Base-by-base conservation (phyloP, 2,888 invertebrate species). In the Melipona bicolor region DNA sequence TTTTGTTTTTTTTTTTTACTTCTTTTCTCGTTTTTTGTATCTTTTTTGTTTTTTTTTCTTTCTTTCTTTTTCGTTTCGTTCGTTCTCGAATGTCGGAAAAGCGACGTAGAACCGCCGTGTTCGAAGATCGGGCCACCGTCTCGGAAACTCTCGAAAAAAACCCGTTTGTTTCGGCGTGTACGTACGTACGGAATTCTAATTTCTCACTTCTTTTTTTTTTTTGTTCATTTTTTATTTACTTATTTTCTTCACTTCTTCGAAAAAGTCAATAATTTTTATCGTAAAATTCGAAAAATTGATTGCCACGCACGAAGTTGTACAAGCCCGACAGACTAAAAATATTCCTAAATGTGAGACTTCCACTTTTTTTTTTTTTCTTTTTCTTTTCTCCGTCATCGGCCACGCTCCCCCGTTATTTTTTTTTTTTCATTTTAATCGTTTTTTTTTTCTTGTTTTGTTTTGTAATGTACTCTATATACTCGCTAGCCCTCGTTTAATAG, bases 401-500 rank as follows among this genome's bases (percentile, higher is more conserved):
- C 69, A 59, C 75, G 69, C 61, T 78, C 67, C 54, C 79, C 72
- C 67, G 4, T 43, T 27, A 1, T 49, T 79, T 67, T 71, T 56
- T 74, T 21, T 61, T 24, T 65, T 36, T 79, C 74, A 78, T 78
- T 88, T 84, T 84, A 81, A 83, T 77, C 72, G 65, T 76, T 68
- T 52, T 81, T 74, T 79, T 72, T 80, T 32, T 62, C 52, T 65
- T 64, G 84, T 15, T 61, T 77, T 78, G 73, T 87, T 85, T 86
- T 82, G 85, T 77, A 71, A 81, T 81, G 70, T 77, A 79, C 76
- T 36, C 36, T 87, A 87, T 91, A 87, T 91, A 91, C 88, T 91
- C 87, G 90, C 93, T 92, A 92, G 88, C 91, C 90, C 91, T 91
- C 88, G 87, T 92, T 87, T 88, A 92, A 92, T 93, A 93, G 92